Percentiles rank a stretch among this genome's conserved stretches.
phyloP scores from a whole-genome alignment of 2,113 vertebrate genomes.

The Xenus cinereus region DNA sequence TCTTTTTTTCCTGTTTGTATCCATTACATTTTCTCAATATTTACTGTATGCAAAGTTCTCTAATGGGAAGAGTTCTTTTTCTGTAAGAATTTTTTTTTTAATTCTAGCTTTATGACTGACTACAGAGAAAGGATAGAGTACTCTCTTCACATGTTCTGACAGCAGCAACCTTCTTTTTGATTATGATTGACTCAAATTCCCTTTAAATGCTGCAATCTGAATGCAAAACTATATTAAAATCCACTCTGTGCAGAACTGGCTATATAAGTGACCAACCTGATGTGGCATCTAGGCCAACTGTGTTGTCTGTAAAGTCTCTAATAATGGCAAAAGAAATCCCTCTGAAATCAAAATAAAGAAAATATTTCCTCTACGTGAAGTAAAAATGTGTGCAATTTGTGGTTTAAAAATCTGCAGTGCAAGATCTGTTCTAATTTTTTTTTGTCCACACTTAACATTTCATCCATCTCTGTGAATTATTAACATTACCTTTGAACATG shows the following conservation, averaged over 20 bases:
- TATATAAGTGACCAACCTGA: not conserved
- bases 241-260: not conserved
- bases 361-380: not conserved
- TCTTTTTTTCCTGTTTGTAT: not conserved
- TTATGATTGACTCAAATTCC: not conserved
- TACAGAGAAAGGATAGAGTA: not conserved
- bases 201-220: not conserved
- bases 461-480: constrained; percentile 6
- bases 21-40: not conserved
- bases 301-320: not conserved
- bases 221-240: not conserved
- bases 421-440: not conserved
- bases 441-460: not conserved
- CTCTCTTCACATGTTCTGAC: not conserved
- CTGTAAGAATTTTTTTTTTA: not conserved
- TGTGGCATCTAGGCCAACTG: not conserved
- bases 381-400: not conserved
- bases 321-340: not conserved
- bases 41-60: not conserved
- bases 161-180: not conserved
- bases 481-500: not conserved
- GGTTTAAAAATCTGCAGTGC: not conserved
- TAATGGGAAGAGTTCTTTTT: not conserved
- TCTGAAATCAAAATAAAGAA: not conserved
- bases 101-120: not conserved